Evolutionary conservation across 2,113 vertebrate species (phyloP), one percentile per base, ranked within the genome.

Genomic region (Ardeotis arabs): DNA sequence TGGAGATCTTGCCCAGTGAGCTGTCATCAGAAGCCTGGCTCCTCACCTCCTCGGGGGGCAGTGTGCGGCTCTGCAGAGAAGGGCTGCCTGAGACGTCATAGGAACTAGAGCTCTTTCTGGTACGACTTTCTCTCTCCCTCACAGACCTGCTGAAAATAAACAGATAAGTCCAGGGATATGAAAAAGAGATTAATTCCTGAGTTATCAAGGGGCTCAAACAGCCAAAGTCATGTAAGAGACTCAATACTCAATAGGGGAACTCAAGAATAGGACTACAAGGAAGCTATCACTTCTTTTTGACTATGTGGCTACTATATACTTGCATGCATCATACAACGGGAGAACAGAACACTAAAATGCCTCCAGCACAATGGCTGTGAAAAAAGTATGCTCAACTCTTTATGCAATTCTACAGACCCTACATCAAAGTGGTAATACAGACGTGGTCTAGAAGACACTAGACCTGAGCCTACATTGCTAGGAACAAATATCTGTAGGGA

Each of bases 11-110:
- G 53, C 99, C 99, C 96, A 99, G 95, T 2, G 98, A 98, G 94
- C 99, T 99, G 91, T 99, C 99, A 4, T 99, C 99, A 3, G 99
- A 99, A 14, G 99, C 98, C 95, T 99, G 98, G 97, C 99, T 99
- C 37, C 99, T 98, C 87, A 99, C 99, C 81, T 99, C 99, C 33
- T 99, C 99, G 0, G 97, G 47, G 14, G 98, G 98, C 44, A 97
- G 95, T 0, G 89, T 84, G 8, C 98, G 98, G 45, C 97, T 97
- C 14, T 98, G 98, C 77, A 98, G 75, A 9, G 99, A 98, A 64
- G 96, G 99, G 98, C 88, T 98, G 91, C 83, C 98, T 4, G 87
- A 98, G 14, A 98, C 98, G 0, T 99, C 99, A 3, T 98, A 98
- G 4, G 98, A 99, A 63, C 99, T 99, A 85, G 99, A 99, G 86